phyloP scores from a whole-genome alignment of 2,888 invertebrate species.

The Ephialtes manifestator region DNA sequence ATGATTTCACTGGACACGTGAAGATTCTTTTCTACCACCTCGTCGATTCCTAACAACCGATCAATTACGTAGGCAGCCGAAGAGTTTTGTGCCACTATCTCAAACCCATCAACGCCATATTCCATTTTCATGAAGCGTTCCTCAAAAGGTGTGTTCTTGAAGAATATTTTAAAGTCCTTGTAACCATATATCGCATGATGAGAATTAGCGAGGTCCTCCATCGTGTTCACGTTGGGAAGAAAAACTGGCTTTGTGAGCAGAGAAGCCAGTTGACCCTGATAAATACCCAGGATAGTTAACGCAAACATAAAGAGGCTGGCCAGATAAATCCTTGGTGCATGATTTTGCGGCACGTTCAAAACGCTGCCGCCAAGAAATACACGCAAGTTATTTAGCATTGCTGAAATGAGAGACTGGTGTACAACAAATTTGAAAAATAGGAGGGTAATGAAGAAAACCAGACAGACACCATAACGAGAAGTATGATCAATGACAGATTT shows the following conservation, averaged over 20 bases:
- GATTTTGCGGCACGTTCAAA: background rate
- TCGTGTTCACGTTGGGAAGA: background rate
- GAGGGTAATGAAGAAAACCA: background rate
- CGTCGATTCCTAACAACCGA: background rate
- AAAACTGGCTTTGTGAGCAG: background rate
- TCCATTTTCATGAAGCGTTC: background rate
- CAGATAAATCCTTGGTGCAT: background rate
- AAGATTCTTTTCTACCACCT: background rate
- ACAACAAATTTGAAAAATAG: background rate
- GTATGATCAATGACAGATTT: background rate
- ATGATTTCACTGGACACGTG: background rate
- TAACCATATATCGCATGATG: background rate
- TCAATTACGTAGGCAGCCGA: background rate
- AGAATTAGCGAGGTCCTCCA: background rate
- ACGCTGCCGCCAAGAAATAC: background rate
- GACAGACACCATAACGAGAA: background rate
- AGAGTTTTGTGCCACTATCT: background rate
- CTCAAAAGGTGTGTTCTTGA: background rate
- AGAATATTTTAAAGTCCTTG: background rate
- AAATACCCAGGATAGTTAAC: background rate
- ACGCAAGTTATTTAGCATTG: background rate
- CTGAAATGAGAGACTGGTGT: background rate
- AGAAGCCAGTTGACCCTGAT: constrained; percentile 15
- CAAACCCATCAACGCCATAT: background rate
- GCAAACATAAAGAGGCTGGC: background rate